Evolutionary conservation across 2,888 invertebrate species (phyloP).

Genomic region (Melieria omissa): DNA sequence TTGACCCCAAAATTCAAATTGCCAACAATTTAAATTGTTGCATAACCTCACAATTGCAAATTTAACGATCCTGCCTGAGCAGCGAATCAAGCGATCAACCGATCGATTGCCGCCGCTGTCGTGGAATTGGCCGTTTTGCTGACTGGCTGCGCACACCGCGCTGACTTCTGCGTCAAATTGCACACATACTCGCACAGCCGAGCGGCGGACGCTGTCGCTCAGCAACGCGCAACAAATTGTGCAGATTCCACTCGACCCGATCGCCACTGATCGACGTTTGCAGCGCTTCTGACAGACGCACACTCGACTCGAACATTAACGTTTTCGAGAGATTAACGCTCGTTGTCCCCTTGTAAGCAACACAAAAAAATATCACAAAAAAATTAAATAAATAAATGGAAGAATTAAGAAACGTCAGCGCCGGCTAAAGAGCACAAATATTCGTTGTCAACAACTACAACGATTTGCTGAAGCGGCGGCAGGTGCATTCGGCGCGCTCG

Average conservation of each 20-base stretch:
- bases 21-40: conserved; percentile 17
- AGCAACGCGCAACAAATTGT: too few species aligned
- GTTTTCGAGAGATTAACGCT: too few species aligned
- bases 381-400: too few species aligned
- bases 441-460: conserved; percentile 28
- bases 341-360: too few species aligned
- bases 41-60: neutral
- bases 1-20: conserved; percentile 28
- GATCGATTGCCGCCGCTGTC: neutral
- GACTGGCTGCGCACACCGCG: neutral
- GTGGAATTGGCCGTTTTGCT: neutral
- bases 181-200: neutral
- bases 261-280: too few species aligned
- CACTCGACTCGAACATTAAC: too few species aligned
- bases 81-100: conserved; percentile 9
- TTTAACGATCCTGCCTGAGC: neutral
- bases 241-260: too few species aligned
- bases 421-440: neutral
- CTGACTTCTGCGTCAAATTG: conserved; percentile 13
- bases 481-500: conserved; percentile 12
- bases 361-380: too few species aligned
- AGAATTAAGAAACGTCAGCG: too few species aligned
- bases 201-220: too few species aligned
- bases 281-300: too few species aligned
- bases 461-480: conserved; percentile 18